Base-by-base conservation (phyloP, 2,888 invertebrate genomes). In the Megastigmus dorsalis region DNA sequence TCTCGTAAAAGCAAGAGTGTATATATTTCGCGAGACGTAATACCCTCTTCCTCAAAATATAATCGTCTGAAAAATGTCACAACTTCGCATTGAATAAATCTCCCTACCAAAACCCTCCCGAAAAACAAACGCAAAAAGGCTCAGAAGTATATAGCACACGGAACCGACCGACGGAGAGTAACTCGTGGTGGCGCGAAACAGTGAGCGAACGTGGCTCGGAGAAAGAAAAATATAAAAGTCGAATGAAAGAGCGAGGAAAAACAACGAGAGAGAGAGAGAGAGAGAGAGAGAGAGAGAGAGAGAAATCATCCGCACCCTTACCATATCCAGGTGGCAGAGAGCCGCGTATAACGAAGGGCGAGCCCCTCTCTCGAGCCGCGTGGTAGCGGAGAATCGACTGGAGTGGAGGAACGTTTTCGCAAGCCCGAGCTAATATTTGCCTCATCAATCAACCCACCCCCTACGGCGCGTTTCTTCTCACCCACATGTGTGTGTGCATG, bases 401-500 rank as follows among this genome's bases (percentile, higher is more conserved):
- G 23, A 15, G 43, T n/a, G n/a, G 15, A n/a, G 59, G 26, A 59
- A 26, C 23, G 41, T 26, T 41, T 41, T 57, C 57, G 38, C 6
- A 57, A 15, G 30, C 6, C 10, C 20, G 59, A 77, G 70, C 66
- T 74, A 78, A 79, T 79, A 78, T 79, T 79, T 73, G 70, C 66
- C 59, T 78, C 78, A 79, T 80, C 81, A 78, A 80, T 81, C 79
- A 78, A 79, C 74, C 57, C 54, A n/a, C n/a, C 26, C 57, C 67
- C 71, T 74, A 59, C 74, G 70, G 7, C 1, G 6, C 36, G 0
- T 45, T 20, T 48, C 20, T 0, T 41, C 20, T 38, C 30, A 26
- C 13, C n/a, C 23, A n/a, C 10, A 52, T n/a, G n/a, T n/a, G n/a
- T n/a, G n/a, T n/a, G n/a, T n/a, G n/a, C n/a, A n/a, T n/a, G n/a